Evolutionary conservation across 2,888 invertebrate genomes (phyloP), one percentile per base, ranked within the genome.

Genomic region (Meiosimyza platycephala): DNA sequence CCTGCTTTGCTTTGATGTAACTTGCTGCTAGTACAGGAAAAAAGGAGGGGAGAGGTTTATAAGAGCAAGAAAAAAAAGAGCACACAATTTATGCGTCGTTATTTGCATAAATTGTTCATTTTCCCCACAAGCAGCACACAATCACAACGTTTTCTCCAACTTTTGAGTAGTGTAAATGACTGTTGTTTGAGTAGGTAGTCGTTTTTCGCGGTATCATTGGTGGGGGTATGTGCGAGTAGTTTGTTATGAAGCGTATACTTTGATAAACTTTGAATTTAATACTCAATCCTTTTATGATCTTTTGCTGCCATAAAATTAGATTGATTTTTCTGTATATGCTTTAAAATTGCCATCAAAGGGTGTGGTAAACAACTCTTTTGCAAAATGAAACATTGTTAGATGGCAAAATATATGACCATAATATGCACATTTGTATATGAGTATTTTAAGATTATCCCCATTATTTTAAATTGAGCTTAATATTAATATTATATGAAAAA

Each of bases 31-130:
- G 18, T 13, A 18, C 12, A n/a, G 48, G 18, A 47, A 48, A 4
- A 13, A 33, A 9, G 22, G 59, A 6, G 22, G 59, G 59, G 16
- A 6, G 22, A 1, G 0, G 9, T 16, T 28, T 9, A 11, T 59
- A 7, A 18, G 28, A 18, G 18, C 7, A 59, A 18, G 18, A 59
- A 33, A 67, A 33, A 67, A 67, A 57, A 55, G 33, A 60, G 50
- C 70, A 54, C 70, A 54, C 40, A 54, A 52, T 71, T 51, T 63
- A 71, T 55, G 54, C 62, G 33, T 71, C 12, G 52, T 54, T 69
- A 71, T 71, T 71, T 71, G 71, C 71, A 71, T 71, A 65, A 65
- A 71, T 50, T 65, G 33, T 57, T 48, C 59, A 65, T 71, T 52
- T 52, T 33, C 13, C 62, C 16, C 54, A 51, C 22, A 28, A 71